Percentiles rank a stretch among this genome's conserved stretches.
These are phyloP conservation scores for Candoia aspera DNA, from an alignment of 2,113 vertebrate species.

Conservation along the genomic window DNA sequence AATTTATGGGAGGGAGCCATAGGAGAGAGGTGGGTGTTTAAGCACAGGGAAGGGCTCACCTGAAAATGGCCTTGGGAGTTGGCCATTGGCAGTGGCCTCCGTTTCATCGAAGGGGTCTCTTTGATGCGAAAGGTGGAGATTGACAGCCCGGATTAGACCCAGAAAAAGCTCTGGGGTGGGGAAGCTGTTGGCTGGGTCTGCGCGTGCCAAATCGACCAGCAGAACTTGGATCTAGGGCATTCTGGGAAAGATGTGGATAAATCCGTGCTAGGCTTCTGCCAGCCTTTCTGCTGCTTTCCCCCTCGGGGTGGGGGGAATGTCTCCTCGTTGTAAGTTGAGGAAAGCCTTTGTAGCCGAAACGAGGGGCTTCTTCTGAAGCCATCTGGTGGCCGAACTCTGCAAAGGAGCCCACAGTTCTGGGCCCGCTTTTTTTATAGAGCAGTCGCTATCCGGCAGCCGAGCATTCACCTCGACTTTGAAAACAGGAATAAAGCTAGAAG, in stretches of 20 bases:
- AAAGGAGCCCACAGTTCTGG: not conserved
- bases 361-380: not conserved
- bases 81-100: not conserved
- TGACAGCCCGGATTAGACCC: constrained; percentile 20
- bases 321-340: not conserved
- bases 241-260: not conserved
- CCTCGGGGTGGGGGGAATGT: not conserved
- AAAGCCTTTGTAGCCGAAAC: not conserved
- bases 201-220: not conserved
- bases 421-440: no score
- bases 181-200: not conserved
- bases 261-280: not conserved
- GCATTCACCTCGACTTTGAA: not conserved
- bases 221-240: not conserved
- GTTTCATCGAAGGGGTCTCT: not conserved
- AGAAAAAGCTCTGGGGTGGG: not conserved
- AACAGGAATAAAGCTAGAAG: no score
- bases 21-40: not conserved
- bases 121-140: not conserved
- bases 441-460: not conserved
- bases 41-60: not conserved
- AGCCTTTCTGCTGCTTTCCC: not conserved
- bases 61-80: not conserved
- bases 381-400: constrained; percentile 7
- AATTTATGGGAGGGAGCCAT: not conserved